These are phyloP conservation scores for Solen grandis DNA, from an alignment of 1,140 invertebrate genomes.

Conservation along the genomic window DNA sequence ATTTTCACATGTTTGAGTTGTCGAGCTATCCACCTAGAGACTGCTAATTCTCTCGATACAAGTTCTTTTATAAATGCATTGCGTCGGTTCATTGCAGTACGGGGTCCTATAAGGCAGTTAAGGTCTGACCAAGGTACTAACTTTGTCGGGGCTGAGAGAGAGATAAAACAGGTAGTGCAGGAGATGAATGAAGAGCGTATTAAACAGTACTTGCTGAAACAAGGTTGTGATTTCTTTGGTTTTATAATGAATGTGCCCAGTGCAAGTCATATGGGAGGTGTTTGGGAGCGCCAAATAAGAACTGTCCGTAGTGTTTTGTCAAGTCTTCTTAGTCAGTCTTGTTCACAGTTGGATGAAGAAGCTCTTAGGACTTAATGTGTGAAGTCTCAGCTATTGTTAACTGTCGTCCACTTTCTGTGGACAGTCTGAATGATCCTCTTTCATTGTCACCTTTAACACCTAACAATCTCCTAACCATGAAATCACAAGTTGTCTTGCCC, in stretches of 20 bases:
- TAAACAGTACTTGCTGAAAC: background rate
- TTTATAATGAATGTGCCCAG: slow-evolving; percentile 52
- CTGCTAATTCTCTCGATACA: too few relatives aligned
- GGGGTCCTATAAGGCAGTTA: background rate
- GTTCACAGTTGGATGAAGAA: slow-evolving; percentile 43
- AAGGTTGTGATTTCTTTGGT: slow-evolving; percentile 36
- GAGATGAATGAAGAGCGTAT: too few relatives aligned
- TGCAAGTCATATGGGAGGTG: slow-evolving; percentile 52
- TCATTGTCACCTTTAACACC: slow-evolving; percentile 50
- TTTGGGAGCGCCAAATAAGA: slow-evolving; percentile 51
- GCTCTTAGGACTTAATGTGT: slow-evolving; percentile 29
- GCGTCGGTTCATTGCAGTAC: background rate
- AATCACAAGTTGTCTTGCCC: slow-evolving; percentile 29
- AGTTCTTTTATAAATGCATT: slow-evolving; percentile 31
- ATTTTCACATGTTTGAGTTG: slow-evolving; percentile 60
- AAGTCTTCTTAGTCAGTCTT: background rate
- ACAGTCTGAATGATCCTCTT: slow-evolving; percentile 41
- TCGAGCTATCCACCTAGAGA: slow-evolving; percentile 61
- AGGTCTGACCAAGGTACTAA: background rate
- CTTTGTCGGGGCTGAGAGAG: slow-evolving; percentile 34
- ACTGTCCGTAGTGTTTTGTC: slow-evolving; percentile 29
- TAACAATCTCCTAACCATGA: slow-evolving; percentile 43
- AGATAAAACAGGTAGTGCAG: too few relatives aligned
- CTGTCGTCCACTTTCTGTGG: slow-evolving; percentile 40
- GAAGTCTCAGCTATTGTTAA: slow-evolving; percentile 41